Evolutionary conservation across 2,888 invertebrate species (phyloP).

Genomic region (Argyra leucocephala): DNA sequence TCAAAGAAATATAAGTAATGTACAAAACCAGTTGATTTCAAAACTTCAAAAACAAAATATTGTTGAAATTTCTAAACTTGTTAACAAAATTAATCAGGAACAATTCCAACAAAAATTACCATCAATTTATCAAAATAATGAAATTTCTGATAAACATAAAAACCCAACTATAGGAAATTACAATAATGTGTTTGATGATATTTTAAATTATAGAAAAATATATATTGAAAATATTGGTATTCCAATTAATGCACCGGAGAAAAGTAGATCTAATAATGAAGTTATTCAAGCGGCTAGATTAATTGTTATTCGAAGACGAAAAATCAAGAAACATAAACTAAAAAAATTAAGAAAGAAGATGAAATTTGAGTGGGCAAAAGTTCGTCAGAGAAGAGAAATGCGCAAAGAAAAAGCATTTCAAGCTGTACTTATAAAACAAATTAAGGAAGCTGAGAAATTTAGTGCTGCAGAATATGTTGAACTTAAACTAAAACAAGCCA

Average conservation of each 20-base stretch:
- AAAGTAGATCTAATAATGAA: slow-evolving; percentile 45
- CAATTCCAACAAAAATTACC: neutral
- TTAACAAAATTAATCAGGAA: neutral
- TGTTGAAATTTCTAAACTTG: neutral
- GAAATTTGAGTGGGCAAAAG: slow-evolving; percentile 65
- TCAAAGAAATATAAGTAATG: neutral
- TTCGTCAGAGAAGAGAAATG: slow-evolving; percentile 58
- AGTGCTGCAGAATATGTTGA: slow-evolving; percentile 63
- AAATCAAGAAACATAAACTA: slow-evolving; percentile 81
- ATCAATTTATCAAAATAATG: neutral
- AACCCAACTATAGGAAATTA: neutral
- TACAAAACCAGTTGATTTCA: neutral
- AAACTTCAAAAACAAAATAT: neutral
- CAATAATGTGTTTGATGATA: neutral
- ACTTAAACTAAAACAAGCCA: slow-evolving; percentile 52
- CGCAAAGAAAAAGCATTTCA: slow-evolving; percentile 72
- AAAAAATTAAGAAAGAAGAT: slow-evolving; percentile 69
- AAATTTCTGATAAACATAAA: neutral
- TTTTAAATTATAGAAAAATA: neutral
- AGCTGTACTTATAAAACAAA: slow-evolving; percentile 55
- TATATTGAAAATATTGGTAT: neutral
- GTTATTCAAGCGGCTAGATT: slow-evolving; percentile 59
- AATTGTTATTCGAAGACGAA: slow-evolving; percentile 66
- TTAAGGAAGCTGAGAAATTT: slow-evolving; percentile 65
- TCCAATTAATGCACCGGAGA: slow-evolving; percentile 10